Evolutionary conservation across 2,888 invertebrate genomes (phyloP), one percentile per base, ranked within the genome.

Genomic region (Ectropis crepuscularia): DNA sequence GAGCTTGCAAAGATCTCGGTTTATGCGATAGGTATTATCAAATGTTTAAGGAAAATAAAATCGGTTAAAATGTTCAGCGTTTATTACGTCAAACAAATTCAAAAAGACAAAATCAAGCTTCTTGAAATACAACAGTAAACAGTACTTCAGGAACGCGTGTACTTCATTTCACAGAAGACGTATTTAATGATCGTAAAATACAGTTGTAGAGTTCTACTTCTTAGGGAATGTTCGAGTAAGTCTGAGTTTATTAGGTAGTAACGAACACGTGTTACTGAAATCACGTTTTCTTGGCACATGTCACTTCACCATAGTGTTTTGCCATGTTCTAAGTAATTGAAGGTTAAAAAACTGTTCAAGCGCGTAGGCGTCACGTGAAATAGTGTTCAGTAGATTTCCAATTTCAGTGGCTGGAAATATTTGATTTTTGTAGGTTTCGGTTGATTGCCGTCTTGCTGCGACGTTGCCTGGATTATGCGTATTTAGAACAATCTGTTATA

Each of bases 231-330:
- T 45, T 54, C 43, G 0, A 42, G 45, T 54, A 57, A 55, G 50
- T 53, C 41, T 45, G 38, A 12, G 55, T 53, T 63, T 51, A 41
- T 39, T 51, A 39, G 38, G 38, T 50, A 51, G 4, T 66, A 64
- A 57, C 36, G 38, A 55, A 49, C 72, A 72, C 70, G 72, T 72
- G 72, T 60, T 57, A 0, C 43, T 16, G 9, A 46, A 54, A 59
- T 66, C 70, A 73, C 71, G 71, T 70, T 64, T 57, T 50, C 48
- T 41, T 58, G 54, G 50, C 68, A 65, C 68, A 68, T 68, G 68
- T 65, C 62, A 61, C 63, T 48, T 61, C 43, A 48, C 58, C 49
- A 55, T 57, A 61, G 47, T 60, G 51, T 48, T 63, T 60, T 65
- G 39, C 64, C 57, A 45, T 65, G 53, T 57, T 65, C 57, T 57